Conservation (phyloP, 2,113 vertebrate genomes). For the Pterocles burchelli region DNA sequence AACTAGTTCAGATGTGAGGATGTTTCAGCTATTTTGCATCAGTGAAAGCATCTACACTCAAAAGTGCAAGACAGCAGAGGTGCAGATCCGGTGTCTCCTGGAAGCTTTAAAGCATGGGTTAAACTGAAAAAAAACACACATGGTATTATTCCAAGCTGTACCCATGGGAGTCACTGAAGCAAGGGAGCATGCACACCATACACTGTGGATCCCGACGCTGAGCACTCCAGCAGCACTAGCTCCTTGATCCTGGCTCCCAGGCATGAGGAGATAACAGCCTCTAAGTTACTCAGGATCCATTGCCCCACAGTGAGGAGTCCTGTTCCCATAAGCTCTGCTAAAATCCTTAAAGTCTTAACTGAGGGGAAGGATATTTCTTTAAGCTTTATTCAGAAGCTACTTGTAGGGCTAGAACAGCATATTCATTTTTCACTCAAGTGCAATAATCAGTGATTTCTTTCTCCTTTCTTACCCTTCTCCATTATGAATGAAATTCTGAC, state of each 20-base stretch:
- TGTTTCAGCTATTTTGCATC: neutral
- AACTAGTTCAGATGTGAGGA: neutral
- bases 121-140: neutral
- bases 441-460: neutral
- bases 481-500: neutral
- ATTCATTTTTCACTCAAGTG: neutral
- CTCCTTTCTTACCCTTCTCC: neutral
- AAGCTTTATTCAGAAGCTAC: neutral
- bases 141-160: neutral
- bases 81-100: neutral
- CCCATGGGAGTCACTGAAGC: neutral
- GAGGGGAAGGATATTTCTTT: neutral
- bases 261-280: rapidly evolving
- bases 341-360: neutral
- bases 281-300: neutral
- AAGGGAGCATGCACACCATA: rapidly evolving
- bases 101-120: neutral
- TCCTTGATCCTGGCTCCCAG: neutral
- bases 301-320: neutral
- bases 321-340: neutral
- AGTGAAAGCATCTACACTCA: neutral
- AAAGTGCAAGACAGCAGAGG: neutral
- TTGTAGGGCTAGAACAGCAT: neutral
- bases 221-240: neutral
- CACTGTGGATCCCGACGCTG: neutral